Evolutionary conservation across 2,113 vertebrate species (phyloP).

Genomic region (Ameiurus melas): DNA sequence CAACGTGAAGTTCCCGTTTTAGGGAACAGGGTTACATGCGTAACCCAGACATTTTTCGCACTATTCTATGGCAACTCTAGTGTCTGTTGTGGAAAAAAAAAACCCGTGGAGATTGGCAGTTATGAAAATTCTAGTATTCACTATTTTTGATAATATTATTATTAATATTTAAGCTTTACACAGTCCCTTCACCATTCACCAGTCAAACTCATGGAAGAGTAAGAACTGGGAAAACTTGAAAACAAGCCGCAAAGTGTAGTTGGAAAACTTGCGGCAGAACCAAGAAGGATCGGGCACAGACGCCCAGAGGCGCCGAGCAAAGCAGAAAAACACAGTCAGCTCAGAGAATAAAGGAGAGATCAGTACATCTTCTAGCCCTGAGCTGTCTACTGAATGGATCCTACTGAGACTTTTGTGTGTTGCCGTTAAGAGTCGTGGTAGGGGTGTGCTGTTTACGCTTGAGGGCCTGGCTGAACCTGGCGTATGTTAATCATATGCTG

Average conservation of each 20-base stretch:
- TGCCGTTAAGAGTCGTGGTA: slow-evolving; percentile 33
- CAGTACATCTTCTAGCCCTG: slow-evolving; percentile 23
- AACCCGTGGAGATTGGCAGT: not conserved
- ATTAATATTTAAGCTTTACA: not conserved
- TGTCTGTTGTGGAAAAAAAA: not conserved
- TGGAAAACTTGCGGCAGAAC: slow-evolving; percentile 19
- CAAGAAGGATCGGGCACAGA: slow-evolving; percentile 1
- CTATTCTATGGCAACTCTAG: not conserved
- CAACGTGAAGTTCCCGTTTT: too few relatives aligned
- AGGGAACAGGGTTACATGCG: too few relatives aligned
- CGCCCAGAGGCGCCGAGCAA: slow-evolving; percentile 38
- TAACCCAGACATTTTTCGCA: not conserved
- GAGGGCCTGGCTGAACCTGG: slow-evolving; percentile 36
- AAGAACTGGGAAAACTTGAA: slow-evolving; percentile 32
- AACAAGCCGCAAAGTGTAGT: slow-evolving; percentile 26
- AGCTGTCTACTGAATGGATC: slow-evolving; percentile 28
- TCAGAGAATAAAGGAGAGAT: slow-evolving; percentile 37
- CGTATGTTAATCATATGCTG: slow-evolving; percentile 31
- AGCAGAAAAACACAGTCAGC: slow-evolving; percentile 40
- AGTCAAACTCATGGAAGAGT: not conserved
- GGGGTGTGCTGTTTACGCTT: slow-evolving; percentile 48
- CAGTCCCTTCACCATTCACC: slow-evolving; percentile 11
- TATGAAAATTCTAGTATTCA: not conserved
- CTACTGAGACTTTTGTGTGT: slow-evolving; percentile 33
- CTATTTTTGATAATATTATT: not conserved